Base-by-base conservation (phyloP, 2,797 vertebrate genomes). In the Artibeus jamaicensis region DNA sequence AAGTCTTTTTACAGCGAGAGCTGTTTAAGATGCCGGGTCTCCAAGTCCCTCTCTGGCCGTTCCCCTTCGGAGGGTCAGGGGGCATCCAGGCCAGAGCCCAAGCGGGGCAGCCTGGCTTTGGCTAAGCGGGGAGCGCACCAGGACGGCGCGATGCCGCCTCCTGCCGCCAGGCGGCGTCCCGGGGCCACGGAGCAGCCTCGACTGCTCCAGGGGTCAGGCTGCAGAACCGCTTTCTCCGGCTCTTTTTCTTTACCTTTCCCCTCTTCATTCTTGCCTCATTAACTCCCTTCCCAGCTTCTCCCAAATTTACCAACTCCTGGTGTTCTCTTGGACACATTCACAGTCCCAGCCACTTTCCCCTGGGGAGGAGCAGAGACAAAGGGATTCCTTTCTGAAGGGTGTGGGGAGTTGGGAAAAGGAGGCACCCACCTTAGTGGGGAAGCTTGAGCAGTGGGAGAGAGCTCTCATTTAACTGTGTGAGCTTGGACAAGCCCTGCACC, bases 221-320 rank as follows among this genome's bases (percentile, higher is more conserved):
- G 14, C 37, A 57, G 96, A 96, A 96, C 97, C 65, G 94, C 76
- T 95, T 97, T 92, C 92, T 91, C 94, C 86, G 85, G 91, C 89
- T 83, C 89, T 24, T 50, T 91, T 32, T 46, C 29, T 32, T 46
- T 46, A 5, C 44, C 83, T 85, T 78, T 87, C 96, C 87, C 37
- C 84, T 89, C 97, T 97, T 97, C 96, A 93, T 98, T 98, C 97
- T 96, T 98, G 98, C 98, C 96, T 98, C 98, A 98, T 98, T 98
- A 98, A 98, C 96, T 98, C 78, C 96, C 95, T 97, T 98, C 97
- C 98, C 96, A 94, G 94, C 95, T 97, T 98, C 97, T 97, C 96
- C 97, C 97, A 97, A 96, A 96, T 89, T 97, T 94, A 97, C 83
- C 88, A 92, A 98, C 98, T 98, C 97, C 98, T 98, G 98, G 97